Base-by-base conservation (phyloP, 2,113 vertebrate genomes). In the Phyllostomus hastatus region DNA sequence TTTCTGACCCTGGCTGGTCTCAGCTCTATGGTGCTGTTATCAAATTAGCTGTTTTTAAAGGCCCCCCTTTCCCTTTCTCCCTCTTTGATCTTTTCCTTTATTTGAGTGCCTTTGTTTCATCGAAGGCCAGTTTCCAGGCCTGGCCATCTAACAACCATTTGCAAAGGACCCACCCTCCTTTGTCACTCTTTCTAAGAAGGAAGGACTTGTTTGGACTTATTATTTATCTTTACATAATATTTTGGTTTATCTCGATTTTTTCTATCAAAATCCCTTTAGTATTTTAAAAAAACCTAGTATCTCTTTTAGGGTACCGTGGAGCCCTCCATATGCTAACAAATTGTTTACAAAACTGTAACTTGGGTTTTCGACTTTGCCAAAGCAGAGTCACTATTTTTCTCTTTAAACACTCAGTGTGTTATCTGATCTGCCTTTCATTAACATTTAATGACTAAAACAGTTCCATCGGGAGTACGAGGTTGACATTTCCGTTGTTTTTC, bases 401-500 rank as follows among this genome's bases (percentile, higher is more conserved):
- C 38, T 94, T 61, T 50, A 95, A 91, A 96, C 83, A 79, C 50
- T 57, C 43, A 26, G 16, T 82, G 11, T 35, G 57, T 95, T 87
- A 19, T 91, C 82, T 67, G 82, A 82, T 90, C 61, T 81, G 94
- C 67, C 89, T 95, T 97, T 96, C 95, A 76, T 95, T 90, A 94
- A 96, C 95, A 95, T 96, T 97, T 94, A 96, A 83, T 0, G n/a
- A 93, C 89, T 72, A 14, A 90, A 97, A 92, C 48, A n/a, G 54
- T 72, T 94, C 93, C 15, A 10, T 2, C 0, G 2, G 85, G 82
- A 91, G 69, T 16, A 75, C 1, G n/a, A 93, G 94, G 69, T 88
- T 95, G 97, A 94, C 95, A 96, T 97, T 96, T 96, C 59, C 67
- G 69, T 93, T 95, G 89, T 97, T 97, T 98, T 94, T 66, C 83